Conservation (phyloP, 2,113 vertebrate species). For the Bostrychus sinensis region DNA sequence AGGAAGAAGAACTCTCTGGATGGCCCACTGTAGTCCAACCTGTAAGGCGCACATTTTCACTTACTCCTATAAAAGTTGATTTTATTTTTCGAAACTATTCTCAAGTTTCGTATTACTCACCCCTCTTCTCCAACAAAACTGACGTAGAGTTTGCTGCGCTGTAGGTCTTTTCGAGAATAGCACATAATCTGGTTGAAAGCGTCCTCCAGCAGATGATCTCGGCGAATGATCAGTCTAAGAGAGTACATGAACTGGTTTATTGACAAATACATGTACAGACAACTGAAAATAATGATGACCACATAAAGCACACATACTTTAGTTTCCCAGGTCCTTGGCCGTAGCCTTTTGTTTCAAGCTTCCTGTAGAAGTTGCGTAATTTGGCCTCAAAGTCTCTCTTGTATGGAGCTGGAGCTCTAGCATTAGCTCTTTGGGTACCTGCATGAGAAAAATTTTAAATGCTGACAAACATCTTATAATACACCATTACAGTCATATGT, state of each 20-base stretch:
- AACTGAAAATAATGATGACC: neutral
- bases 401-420: constrained; percentile 90
- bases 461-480: too few relatives aligned
- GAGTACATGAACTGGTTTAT: neutral
- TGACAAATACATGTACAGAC: neutral
- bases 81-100: neutral
- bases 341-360: constrained; percentile 93
- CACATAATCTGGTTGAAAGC: constrained; percentile 97
- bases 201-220: constrained; percentile 92
- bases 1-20: constrained; percentile 94
- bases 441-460: neutral
- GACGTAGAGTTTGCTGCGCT: constrained; percentile 93
- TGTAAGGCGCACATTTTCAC: constrained; percentile 44
- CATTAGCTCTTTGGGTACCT: constrained; percentile 95
- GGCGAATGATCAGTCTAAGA: constrained; percentile 88
- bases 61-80: too few relatives aligned
- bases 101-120: constrained; percentile 63
- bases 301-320: constrained; percentile 77
- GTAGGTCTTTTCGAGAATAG: constrained; percentile 92
- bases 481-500: too few relatives aligned
- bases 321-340: constrained; percentile 94
- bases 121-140: constrained; percentile 94
- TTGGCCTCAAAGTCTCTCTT: constrained; percentile 96
- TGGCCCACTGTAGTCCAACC: constrained; percentile 91
- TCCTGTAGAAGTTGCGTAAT: constrained; percentile 92